Evolutionary conservation across 2,113 vertebrate species (phyloP).

Genomic region (Protobothrops mucrosquamatus): DNA sequence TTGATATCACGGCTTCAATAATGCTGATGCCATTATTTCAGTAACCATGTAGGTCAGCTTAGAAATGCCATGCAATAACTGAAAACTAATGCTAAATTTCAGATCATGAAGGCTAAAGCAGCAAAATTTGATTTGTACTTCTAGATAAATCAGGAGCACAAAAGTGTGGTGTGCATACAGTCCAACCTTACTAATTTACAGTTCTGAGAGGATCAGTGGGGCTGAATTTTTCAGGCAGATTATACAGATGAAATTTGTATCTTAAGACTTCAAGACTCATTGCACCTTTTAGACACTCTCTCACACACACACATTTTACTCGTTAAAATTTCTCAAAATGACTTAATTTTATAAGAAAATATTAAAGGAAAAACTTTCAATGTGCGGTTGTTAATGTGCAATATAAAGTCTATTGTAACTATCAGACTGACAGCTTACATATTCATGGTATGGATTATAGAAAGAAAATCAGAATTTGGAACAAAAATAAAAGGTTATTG

Average conservation of each 20-base stretch:
- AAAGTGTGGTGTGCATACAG: not conserved
- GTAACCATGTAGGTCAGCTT: not conserved
- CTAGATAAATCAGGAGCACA: not conserved
- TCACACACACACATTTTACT: not conserved
- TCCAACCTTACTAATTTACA: not conserved
- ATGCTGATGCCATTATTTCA: not conserved
- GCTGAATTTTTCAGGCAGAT: not conserved
- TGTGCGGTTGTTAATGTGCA: not conserved
- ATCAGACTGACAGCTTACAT: not conserved
- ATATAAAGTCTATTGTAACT: not conserved
- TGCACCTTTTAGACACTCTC: not conserved
- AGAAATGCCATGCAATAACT: not conserved
- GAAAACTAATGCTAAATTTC: not conserved
- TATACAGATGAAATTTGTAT: not conserved
- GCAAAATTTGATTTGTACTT: not conserved
- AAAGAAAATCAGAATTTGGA: not conserved
- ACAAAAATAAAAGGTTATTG: not conserved
- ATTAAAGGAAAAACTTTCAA: not conserved
- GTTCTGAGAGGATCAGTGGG: not conserved
- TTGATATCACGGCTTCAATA: not conserved
- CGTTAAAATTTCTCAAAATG: no score
- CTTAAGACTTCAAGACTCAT: not conserved
- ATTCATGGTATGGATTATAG: not conserved
- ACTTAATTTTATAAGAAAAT: not conserved
- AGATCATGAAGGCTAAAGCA: not conserved